Evolutionary conservation across 2,888 invertebrate species (phyloP), one percentile per base, ranked within the genome.

Genomic region (Saturnia japonica): DNA sequence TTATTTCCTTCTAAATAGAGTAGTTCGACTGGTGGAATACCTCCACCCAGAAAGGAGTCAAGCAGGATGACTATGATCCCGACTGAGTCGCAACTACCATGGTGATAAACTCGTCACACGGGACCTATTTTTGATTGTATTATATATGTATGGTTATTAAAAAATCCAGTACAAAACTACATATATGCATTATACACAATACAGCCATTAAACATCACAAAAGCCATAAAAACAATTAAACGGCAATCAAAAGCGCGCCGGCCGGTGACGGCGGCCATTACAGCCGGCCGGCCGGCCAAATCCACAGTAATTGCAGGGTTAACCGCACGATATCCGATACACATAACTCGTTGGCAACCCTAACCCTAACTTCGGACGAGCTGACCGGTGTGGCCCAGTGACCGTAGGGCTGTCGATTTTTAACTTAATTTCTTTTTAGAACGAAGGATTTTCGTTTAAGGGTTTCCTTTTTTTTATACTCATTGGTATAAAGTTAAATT

Each of bases 141-240:
- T n/a, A n/a, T n/a, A n/a, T n/a, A n/a, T n/a, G n/a, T n/a, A n/a
- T n/a, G n/a, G 1, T 40, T 40, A n/a, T 64, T 11, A 64, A 16
- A 64, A 40, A 7, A 64, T 16, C 34, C 34, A 12, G 8, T 40
- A 64, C 19, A 25, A 34, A 19, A 54, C 66, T 22, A 68, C 34
- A 6, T 25, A 19, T 9, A 47, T n/a, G 16, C 19, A 25, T 68
- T 14, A 45, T 67, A 70, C 42, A 69, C 62, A 64, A 51, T 42
- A 67, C 70, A 72, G 42, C 54, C 43, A 70, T 66, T 70, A 54
- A 42, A 54, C 66, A 40, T 45, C 42, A 69, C 45, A 42, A 73
- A 76, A 71, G 72, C 82, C 74, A 82, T 85, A 85, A 84, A 86
- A 87, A 86, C 88, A 89, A 90, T 90, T 85, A 88, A 85, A 86